phyloP scores from a whole-genome alignment of 2,888 invertebrate species.

The Orthonevra nobilis region DNA sequence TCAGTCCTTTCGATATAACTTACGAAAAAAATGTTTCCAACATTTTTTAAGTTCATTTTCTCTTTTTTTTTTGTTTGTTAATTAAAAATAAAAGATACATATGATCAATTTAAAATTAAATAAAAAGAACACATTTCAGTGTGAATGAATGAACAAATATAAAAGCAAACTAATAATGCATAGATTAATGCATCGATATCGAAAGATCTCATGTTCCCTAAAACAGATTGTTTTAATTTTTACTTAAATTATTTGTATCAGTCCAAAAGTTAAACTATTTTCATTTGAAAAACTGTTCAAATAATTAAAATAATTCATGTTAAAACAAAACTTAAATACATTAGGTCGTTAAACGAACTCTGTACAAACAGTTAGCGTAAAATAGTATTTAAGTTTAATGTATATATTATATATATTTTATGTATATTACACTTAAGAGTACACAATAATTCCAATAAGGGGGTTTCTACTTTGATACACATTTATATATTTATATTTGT shows the following conservation, averaged over 20 bases:
- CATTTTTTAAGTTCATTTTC: slow-evolving; percentile 24
- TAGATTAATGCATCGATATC: slow-evolving; percentile 55
- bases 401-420: slow-evolving; percentile 60
- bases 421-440: slow-evolving; percentile 69
- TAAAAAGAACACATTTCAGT: slow-evolving; percentile 59
- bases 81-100: slow-evolving; percentile 15
- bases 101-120: slow-evolving; percentile 34
- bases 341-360: slow-evolving; percentile 46
- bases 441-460: slow-evolving; percentile 62
- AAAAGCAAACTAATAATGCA: slow-evolving; percentile 38
- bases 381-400: slow-evolving; percentile 47
- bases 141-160: slow-evolving; percentile 37
- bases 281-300: slow-evolving; percentile 1
- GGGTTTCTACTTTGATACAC: slow-evolving; percentile 34
- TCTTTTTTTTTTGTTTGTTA: slow-evolving; percentile 4
- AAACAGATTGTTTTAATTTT: slow-evolving; percentile 45
- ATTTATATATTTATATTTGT: slow-evolving; percentile 32
- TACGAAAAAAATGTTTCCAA: slow-evolving; percentile 46
- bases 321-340: slow-evolving; percentile 53
- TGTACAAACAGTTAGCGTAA: slow-evolving; percentile 65
- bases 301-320: neutral
- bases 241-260: slow-evolving; percentile 59
- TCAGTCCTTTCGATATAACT: slow-evolving; percentile 74
- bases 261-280: slow-evolving; percentile 62
- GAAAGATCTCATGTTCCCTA: slow-evolving; percentile 56